Percentiles rank a stretch among this genome's conserved stretches.
phyloP scores from a whole-genome alignment of 1,140 invertebrate genomes.

The Phenacoccus solenopsis region DNA sequence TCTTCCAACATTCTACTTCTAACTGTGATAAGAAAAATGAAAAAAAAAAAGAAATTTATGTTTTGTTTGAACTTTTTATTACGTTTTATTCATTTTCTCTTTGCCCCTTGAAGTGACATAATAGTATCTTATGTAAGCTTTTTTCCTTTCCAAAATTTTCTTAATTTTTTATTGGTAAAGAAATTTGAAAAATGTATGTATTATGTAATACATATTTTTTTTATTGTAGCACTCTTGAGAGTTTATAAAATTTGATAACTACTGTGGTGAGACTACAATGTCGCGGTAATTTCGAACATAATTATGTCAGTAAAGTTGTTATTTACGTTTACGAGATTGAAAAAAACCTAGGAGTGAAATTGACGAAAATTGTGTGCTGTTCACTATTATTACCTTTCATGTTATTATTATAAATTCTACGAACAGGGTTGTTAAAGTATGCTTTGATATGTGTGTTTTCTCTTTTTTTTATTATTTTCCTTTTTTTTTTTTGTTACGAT shows the following conservation, averaged over 20 bases:
- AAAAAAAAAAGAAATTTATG: background rate
- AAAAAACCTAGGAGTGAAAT: background rate
- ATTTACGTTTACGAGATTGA: background rate
- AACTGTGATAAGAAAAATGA: background rate
- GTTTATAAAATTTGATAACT: too few species aligned
- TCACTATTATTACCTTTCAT: background rate
- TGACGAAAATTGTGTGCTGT: background rate
- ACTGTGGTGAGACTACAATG: too few species aligned
- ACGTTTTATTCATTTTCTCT: background rate
- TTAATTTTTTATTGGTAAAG: background rate
- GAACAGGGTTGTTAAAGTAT: slow-evolving; percentile 11
- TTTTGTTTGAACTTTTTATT: background rate
- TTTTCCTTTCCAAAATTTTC: background rate
- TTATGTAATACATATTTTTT: too few species aligned
- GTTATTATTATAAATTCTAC: slow-evolving; percentile 13
- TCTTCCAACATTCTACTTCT: background rate
- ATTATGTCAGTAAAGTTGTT: background rate
- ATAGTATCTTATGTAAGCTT: background rate
- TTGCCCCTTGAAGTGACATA: background rate
- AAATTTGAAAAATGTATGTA: background rate
- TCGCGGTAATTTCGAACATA: background rate
- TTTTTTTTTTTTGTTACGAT: slow-evolving; percentile 9
- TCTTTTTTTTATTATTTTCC: background rate
- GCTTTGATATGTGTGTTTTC: background rate
- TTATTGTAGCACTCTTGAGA: too few species aligned